Evolutionary conservation across 2,888 invertebrate species (phyloP), one percentile per base, ranked within the genome.

Genomic region (Resseliella maxima): DNA sequence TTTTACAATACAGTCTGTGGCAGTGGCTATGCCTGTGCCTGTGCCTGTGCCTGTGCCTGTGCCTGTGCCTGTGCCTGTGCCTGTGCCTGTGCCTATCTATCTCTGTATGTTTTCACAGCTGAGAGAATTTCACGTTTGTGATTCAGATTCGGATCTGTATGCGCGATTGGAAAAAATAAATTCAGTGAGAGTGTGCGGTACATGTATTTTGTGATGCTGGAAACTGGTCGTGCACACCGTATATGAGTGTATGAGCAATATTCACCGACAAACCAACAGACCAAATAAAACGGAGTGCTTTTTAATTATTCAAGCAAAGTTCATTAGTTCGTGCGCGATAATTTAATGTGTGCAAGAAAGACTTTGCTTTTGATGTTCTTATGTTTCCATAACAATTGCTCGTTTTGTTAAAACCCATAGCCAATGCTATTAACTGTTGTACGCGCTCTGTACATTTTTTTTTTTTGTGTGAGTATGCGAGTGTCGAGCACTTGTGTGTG

Each of bases 221-320:
- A 18, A 41, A 15, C 21, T 50, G 3, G 59, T 59, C 24, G 24
- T 59, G 59, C 27, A 59, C 59, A 27, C 6, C 59, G 24, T 27
- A 18, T 24, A 59, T 24, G 2, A 41, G 5, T 12, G 24, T n/a
- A 59, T 27, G 72, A 35, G 31, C 31, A 31, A 5, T 24, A 24
- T 31, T 72, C 72, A 72, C 72, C 72, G 72, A 72, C 15, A 72
- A 72, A 72, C 72, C 27, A 72, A 72, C 72, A 5, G 72, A 72
- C 72, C 72, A 83, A 83, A 83, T 38, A 83, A 83, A 83, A 83
- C 36, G 2, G 38, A 38, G 83, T 83, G 83, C 36, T 38, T 83
- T 38, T 83, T 38, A 83, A 83, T 38, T 83, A 83, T 83, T n/a
- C 83, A 38, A 83, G 41, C 83, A 83, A 83, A 83, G 83, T 83